A percentile compares a stretch with the other conserved stretches of the same genome.
These are phyloP conservation scores for Pantala flavescens DNA, from an alignment of 1,140 invertebrate species.

Conservation along the genomic window DNA sequence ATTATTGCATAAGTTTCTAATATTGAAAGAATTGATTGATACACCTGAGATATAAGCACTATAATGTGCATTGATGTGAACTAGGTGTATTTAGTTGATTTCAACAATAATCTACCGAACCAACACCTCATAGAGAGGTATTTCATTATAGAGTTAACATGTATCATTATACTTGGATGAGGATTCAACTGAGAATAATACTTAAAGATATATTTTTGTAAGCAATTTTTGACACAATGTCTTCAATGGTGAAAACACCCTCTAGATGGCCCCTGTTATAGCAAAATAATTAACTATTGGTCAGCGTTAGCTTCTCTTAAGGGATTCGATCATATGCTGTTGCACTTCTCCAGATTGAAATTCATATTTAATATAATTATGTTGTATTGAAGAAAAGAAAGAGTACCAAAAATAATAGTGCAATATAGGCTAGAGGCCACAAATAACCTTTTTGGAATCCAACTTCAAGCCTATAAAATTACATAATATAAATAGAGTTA, in stretches of 20 bases:
- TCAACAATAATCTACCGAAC: not conserved
- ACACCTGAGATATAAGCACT: not conserved
- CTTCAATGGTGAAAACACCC: not conserved
- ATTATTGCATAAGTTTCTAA: not conserved
- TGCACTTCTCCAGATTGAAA: not conserved
- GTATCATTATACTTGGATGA: not conserved
- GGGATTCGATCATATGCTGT: too few relatives aligned
- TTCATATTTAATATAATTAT: not conserved
- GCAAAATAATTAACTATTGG: not conserved
- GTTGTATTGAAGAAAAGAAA: not conserved
- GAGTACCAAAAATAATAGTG: not conserved
- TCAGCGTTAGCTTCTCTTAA: not conserved
- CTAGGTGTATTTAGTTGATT: not conserved
- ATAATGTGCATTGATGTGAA: not conserved
- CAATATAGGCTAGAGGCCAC: too few relatives aligned
- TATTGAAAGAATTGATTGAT: not conserved
- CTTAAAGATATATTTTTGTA: slow-evolving; percentile 6
- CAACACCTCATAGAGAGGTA: not conserved
- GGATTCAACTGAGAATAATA: not conserved
- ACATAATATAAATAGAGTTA: too few relatives aligned
- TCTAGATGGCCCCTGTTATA: not conserved
- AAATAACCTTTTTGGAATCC: too few relatives aligned
- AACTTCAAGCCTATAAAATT: too few relatives aligned
- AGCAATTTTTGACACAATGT: not conserved
- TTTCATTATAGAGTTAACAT: not conserved